Evolutionary conservation across 2,888 invertebrate species (phyloP).

Genomic region (Agrenia bidenticulata): DNA sequence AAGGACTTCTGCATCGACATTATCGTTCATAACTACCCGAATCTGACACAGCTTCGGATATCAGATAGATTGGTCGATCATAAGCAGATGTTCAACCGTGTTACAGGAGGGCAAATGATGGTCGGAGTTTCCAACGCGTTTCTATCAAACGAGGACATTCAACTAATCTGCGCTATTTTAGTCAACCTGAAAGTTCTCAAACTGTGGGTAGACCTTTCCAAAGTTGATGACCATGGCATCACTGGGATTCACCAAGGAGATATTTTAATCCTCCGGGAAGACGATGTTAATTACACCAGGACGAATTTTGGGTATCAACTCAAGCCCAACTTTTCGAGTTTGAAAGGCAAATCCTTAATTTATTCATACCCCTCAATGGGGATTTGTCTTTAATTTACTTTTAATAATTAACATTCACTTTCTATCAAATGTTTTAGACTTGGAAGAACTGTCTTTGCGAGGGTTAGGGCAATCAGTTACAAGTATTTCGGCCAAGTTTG

Average conservation of each 20-base stretch:
- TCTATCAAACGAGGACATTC: slow-evolving; percentile 28
- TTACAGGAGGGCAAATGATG: neutral
- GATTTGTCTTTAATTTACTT: too few relatives aligned
- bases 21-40: slow-evolving; percentile 24
- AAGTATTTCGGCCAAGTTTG: slow-evolving; percentile 35
- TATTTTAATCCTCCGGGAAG: neutral
- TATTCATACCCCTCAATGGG: neutral
- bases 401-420: neutral
- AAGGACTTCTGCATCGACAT: slow-evolving; percentile 3
- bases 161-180: slow-evolving; percentile 22
- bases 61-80: slow-evolving; percentile 19
- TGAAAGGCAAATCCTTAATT: too few relatives aligned
- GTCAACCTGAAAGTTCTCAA: slow-evolving; percentile 17
- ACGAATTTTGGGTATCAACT: neutral
- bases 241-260: slow-evolving; percentile 28
- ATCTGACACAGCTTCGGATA: slow-evolving; percentile 26
- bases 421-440: slow-evolving; percentile 16
- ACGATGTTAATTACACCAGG: slow-evolving; percentile 1
- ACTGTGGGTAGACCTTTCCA: slow-evolving; percentile 29
- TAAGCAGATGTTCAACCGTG: neutral
- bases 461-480: slow-evolving; percentile 34
- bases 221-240: slow-evolving; percentile 38
- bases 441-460: slow-evolving; percentile 32
- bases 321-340: neutral
- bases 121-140: slow-evolving; percentile 12